Evolutionary conservation across 2,113 vertebrate genomes (phyloP), one percentile per base, ranked within the genome.

Genomic region (Bothrops jararaca): DNA sequence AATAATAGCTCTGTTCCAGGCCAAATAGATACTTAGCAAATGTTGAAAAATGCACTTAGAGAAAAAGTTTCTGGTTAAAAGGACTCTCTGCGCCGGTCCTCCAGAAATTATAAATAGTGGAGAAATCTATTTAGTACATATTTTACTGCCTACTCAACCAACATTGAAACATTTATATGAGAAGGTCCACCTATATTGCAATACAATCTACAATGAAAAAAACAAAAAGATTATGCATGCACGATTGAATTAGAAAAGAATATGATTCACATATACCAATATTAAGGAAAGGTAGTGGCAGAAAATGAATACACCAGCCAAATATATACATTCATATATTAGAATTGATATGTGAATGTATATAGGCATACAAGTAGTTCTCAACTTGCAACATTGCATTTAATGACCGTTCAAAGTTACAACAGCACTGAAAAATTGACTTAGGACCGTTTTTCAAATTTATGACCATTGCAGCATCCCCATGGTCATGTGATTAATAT

Each of bases 41-140:
- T 2, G 80, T 15, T 34, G 89, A 96, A 94, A 94, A 60, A 4
- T 0, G 64, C 1, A 56, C 22, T 54, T 50, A 45, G 9, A 56
- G 45, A 26, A 26, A n/a, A 52, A 60, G 7, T 45, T 85, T 22
- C 18, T 91, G 42, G 48, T 53, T 15, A 4, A 85, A 26, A 94
- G 92, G 3, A 94, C 60, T 58, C 0, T 53, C 3, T 80, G 13
- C 64, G 80, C 7, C 20, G 89, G 20, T 0, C 42, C 0, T 87
- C 58, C 15, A 94, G 24, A 96, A 94, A 89, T 20, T 23, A 56
- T 10, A n/a, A 69, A 69, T 11, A n/a, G 11, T 29, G 29, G 26
- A n/a, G 10, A 3, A 69, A n/a, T 29, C 11, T 69, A 13, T 64
- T 64, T 29, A 12, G 29, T 69, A 5, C 29, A 4, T 13, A n/a